Evolutionary conservation across 2,888 invertebrate genomes (phyloP), one percentile per base, ranked within the genome.

Genomic region (Ctena decussata): DNA sequence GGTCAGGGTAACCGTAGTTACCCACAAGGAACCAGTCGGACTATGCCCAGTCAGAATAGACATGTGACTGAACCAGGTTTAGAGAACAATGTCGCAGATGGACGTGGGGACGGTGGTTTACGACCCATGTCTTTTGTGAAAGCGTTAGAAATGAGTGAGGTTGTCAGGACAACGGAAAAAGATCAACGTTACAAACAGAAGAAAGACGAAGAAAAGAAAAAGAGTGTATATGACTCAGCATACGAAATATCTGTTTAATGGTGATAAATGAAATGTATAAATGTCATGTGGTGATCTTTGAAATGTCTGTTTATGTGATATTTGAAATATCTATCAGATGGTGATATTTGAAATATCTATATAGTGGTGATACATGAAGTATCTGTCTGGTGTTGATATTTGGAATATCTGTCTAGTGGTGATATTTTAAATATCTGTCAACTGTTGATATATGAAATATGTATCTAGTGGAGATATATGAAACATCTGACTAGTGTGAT

Each of bases 81-180:
- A 35, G 44, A 72, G 24, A 46, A 39, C 44, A 77, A 82, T 80
- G 84, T 79, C 30, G 76, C 32, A 21, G 82, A 74, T 18, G 80
- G 30, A 35, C 81, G 77, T 74, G 57, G 44, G 5, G 78, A 69
- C 3, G 79, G 81, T 30, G 80, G 76, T 0, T 82, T 84, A 46
- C 89, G 96, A 77, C 96, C 96, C 2, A 92, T 95, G 93, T 95
- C 95, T 39, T 96, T 96, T 89, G 95, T 96, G 30, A 94, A 94
- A 77, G 96, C 96, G 21, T 87, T 96, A 70, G 95, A 96, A 92
- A 93, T 95, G 92, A 94, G 95, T 57, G 95, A 96, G 82, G 92
- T 94, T 71, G 91, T 94, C 35, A 94, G 92, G 57, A 86, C 83
- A 35, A 86, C 89, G 70, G 89, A 89, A 65, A 91, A 88, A 74